These are phyloP conservation scores for Carettochelys insculpta DNA, from an alignment of 2,113 vertebrate genomes.

Conservation along the genomic window DNA sequence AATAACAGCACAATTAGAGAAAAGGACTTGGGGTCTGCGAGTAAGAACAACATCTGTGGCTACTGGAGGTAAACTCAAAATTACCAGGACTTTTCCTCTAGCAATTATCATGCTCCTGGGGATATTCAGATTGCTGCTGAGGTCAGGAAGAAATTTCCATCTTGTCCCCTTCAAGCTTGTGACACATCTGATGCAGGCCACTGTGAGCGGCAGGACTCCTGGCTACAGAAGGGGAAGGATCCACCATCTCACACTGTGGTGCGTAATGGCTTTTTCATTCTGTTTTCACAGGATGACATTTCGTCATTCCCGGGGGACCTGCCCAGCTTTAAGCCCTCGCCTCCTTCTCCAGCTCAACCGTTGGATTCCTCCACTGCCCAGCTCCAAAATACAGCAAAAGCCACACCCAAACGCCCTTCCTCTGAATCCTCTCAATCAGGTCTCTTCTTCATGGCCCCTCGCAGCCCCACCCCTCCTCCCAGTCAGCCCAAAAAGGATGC, in stretches of 20 bases:
- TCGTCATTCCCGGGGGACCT: slow-evolving; percentile 82
- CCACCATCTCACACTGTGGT: neutral
- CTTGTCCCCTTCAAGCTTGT: fast-evolving
- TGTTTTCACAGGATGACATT: slow-evolving; percentile 88
- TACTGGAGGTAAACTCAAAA: neutral
- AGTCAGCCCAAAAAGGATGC: slow-evolving; percentile 58
- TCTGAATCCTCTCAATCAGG: slow-evolving; percentile 87
- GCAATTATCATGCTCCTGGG: neutral
- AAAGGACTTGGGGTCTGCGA: neutral
- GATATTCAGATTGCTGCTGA: fast-evolving
- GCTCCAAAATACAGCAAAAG: slow-evolving; percentile 53
- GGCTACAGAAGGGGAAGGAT: neutral
- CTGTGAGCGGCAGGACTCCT: fast-evolving
- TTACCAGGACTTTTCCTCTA: neutral
- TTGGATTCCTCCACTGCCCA: slow-evolving; percentile 57
- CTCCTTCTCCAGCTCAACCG: slow-evolving; percentile 72
- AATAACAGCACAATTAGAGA: fast-evolving
- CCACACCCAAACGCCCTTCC: slow-evolving; percentile 78
- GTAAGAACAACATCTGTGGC: neutral
- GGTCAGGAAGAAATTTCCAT: neutral
- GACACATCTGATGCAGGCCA: neutral
- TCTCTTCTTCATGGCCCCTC: slow-evolving; percentile 85
- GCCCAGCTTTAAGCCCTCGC: slow-evolving; percentile 84
- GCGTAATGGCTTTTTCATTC: slow-evolving; percentile 41
- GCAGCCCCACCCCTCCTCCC: slow-evolving; percentile 59